Evolutionary conservation across 2,797 vertebrate species (phyloP).

Genomic region (Thaleichthys pacificus): DNA sequence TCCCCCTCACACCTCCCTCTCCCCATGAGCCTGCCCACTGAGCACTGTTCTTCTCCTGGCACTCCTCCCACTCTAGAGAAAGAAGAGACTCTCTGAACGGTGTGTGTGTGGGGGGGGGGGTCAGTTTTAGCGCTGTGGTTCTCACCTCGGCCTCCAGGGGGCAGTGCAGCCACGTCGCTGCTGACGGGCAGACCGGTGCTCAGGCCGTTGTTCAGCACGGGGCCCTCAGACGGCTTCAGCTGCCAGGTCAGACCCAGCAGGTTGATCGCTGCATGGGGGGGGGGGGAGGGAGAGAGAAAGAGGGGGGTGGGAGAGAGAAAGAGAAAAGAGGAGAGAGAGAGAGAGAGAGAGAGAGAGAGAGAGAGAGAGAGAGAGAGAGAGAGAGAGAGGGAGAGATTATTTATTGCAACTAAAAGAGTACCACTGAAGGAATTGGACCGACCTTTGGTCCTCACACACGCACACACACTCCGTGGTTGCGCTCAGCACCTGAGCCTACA

Average conservation of each 20-base stretch:
- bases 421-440: too few relatives aligned
- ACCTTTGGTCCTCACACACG: too few relatives aligned
- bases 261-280: slow-evolving; percentile 82
- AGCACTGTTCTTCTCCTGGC: too few relatives aligned
- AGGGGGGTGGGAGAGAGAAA: slow-evolving; percentile 25
- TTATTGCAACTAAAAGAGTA: too few relatives aligned
- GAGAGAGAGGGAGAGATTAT: slow-evolving; percentile 10
- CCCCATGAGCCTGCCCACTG: too few relatives aligned
- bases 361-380: slow-evolving; percentile 21
- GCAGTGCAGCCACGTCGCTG: slow-evolving; percentile 88
- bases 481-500: too few relatives aligned
- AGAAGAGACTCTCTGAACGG: too few relatives aligned
- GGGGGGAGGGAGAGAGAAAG: neutral
- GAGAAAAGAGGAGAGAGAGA: neutral
- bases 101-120: too few relatives aligned
- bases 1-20: too few relatives aligned
- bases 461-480: too few relatives aligned
- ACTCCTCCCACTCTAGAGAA: too few relatives aligned
- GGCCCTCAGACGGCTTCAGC: slow-evolving; percentile 91
- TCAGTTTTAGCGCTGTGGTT: slow-evolving; percentile 31
- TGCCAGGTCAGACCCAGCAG: slow-evolving; percentile 96
- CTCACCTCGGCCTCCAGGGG: slow-evolving; percentile 97
- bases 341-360: slow-evolving; percentile 21
- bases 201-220: slow-evolving; percentile 90
- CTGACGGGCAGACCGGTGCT: slow-evolving; percentile 82